Conservation (phyloP, 2,113 vertebrate genomes). For the Pelusios castaneus region DNA sequence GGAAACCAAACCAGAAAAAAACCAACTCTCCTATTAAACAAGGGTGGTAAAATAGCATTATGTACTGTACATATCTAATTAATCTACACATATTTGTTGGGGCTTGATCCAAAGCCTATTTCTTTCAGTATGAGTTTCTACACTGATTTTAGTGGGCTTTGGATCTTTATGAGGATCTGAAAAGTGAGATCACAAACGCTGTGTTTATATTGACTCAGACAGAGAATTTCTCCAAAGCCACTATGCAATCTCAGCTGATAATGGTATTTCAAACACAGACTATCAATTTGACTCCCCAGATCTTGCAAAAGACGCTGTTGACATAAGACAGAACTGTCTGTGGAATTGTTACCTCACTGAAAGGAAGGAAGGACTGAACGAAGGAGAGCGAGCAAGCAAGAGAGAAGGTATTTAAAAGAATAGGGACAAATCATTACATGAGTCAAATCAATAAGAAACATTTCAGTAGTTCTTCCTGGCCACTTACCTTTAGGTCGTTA, state of each 20-base stretch:
- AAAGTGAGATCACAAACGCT: background rate
- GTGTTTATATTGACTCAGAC: background rate
- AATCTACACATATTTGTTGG: background rate
- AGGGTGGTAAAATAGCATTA: background rate
- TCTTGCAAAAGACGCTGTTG: background rate
- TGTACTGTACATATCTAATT: background rate
- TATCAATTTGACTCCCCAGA: background rate
- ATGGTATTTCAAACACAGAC: background rate
- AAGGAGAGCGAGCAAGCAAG: no score
- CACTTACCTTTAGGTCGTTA: rapidly evolving
- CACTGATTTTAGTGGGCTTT: background rate
- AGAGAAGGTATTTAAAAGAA: background rate
- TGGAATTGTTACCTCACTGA: background rate
- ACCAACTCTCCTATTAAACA: background rate
- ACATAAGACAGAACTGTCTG: background rate
- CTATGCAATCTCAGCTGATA: background rate
- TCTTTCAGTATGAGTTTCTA: background rate
- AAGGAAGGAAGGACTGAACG: no score
- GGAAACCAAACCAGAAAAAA: background rate
- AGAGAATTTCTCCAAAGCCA: background rate
- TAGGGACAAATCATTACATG: background rate
- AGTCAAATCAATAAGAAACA: background rate
- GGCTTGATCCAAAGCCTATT: background rate
- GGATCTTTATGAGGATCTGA: background rate
- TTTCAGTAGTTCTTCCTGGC: background rate